Evolutionary conservation across 2,888 invertebrate species (phyloP), one percentile per base, ranked within the genome.

Genomic region (Labia minor): DNA sequence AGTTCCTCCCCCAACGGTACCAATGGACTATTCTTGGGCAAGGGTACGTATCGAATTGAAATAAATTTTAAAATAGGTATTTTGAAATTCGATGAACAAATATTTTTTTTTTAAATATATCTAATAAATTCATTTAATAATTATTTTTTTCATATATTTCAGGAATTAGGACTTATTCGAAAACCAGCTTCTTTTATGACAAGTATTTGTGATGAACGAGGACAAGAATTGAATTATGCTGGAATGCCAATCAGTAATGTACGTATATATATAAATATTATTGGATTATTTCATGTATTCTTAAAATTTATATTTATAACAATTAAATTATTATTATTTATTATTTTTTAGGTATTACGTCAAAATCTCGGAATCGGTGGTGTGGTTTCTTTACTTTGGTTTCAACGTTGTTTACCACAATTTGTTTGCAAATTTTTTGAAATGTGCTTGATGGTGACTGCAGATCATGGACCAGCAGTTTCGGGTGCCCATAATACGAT

Each of bases 171-270:
- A 14, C 81, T 99, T 8, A 99, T 99, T 75, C 86, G 99, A 37
- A 99, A 99, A 76, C 99, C 99, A 61, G 98, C 99, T 0, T 96
- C 96, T 1, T 99, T 99, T 80, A 98, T 99, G 90, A 97, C 98
- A 19, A 95, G 95, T 16, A 99, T 99, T 74, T 98, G 98, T 77
- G 99, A 99, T 79, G 99, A 99, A 80, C 84, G 99, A 71, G 99
- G 99, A 10, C 95, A 97, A 76, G 98, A 98, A 79, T 80, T 98
- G 68, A 82, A 93, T 67, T 99, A 99, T 80, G 97, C 97, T 71
- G 99, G 99, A 37, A 93, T 95, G 78, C 86, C 86, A 14, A 87
- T 86, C 72, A 84, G 84, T 62, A 82, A 83, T 71, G 79, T 79
- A 70, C 74, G 76, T 72, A 61, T 49, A 49, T 63, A 37, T 11